phyloP scores from a whole-genome alignment of 35 echinoderm and acorn worm species.

The Lytechinus pictus region DNA sequence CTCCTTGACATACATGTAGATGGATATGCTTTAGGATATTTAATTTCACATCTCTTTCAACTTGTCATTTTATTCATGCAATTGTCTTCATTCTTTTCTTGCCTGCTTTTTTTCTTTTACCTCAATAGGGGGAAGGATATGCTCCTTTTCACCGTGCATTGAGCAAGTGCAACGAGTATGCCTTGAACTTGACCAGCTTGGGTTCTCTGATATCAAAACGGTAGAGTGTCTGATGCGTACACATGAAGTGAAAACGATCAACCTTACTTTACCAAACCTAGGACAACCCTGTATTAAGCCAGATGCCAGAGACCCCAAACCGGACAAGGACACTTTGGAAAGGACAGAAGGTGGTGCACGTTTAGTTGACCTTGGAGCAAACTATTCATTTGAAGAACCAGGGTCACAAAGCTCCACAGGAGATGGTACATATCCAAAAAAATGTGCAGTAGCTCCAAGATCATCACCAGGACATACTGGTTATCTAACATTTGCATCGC shows the following conservation, averaged over 20 bases:
- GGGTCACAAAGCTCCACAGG: not conserved
- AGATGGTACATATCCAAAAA: conserved; percentile 1
- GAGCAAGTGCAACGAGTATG: conserved; percentile 94
- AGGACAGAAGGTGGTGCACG: conserved; percentile 25
- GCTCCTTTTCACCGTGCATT: conserved; percentile 99
- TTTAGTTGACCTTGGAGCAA: not conserved
- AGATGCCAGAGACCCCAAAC: not conserved
- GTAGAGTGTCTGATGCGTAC: conserved; percentile 80
- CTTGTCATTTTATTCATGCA: no score
- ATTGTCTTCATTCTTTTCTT: not conserved
- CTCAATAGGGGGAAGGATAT: conserved; percentile 85
- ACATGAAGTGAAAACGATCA: conserved; percentile 71
- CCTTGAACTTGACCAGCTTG: conserved; percentile 49
- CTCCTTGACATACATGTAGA: no score
- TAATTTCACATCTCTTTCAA: no score
- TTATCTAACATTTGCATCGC: conserved; percentile 87
- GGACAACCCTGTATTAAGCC: conserved; percentile 32
- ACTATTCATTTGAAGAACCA: not conserved
- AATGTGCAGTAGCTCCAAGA: conserved; percentile 69
- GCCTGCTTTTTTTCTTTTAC: not conserved
- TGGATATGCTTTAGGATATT: no score
- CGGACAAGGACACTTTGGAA: not conserved
- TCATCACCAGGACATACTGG: conserved; percentile 89
- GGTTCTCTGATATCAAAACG: conserved; percentile 87
- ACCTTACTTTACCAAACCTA: conserved; percentile 68